These are phyloP conservation scores for Thamnophis sirtalis DNA, from an alignment of 2,113 vertebrate species.

Conservation along the genomic window DNA sequence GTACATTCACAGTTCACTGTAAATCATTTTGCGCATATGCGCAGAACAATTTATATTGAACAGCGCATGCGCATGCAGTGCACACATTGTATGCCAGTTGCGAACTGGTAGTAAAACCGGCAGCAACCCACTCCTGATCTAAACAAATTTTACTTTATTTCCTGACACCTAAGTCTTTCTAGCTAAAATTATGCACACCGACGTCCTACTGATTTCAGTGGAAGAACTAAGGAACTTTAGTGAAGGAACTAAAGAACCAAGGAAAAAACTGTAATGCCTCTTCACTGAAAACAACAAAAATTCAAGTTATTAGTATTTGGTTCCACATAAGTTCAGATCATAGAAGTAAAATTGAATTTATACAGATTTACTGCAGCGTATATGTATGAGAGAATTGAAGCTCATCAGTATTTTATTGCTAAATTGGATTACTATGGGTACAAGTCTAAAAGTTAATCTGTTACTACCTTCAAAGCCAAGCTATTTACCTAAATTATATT, in stretches of 20 bases:
- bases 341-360: not conserved
- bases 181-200: constrained; percentile 1
- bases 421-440: not conserved
- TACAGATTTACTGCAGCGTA: not conserved
- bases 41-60: no score
- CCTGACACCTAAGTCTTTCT: not conserved
- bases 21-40: no score
- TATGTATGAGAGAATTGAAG: not conserved
- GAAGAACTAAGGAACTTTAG: constrained; percentile 1
- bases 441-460: not conserved
- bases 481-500: not conserved
- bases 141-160: constrained; percentile 16
- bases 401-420: not conserved
- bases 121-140: no score
- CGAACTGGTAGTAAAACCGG: no score
- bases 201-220: not conserved
- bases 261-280: not conserved
- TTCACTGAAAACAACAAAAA: not conserved
- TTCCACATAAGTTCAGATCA: not conserved
- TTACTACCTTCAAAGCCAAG: not conserved
- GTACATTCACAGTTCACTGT: no score
- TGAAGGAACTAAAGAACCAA: not conserved
- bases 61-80: no score
- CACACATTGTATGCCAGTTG: no score
- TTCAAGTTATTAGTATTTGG: not conserved